Conservation (phyloP, 2,113 vertebrate genomes). For the Grantiella picta region DNA sequence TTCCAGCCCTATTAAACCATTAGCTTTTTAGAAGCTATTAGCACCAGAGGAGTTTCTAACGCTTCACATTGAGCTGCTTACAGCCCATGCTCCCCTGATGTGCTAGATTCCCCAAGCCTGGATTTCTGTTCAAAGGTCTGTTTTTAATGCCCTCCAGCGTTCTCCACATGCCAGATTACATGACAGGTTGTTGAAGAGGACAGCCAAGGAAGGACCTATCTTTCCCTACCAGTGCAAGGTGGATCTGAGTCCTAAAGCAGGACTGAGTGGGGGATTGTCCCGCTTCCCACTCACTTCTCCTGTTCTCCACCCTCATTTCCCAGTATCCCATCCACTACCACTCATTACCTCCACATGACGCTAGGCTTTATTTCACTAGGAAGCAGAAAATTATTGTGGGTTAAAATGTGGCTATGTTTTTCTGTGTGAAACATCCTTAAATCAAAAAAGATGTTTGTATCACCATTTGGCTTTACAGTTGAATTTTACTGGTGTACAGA, state of each 20-base stretch:
- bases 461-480: not conserved
- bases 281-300: not conserved
- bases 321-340: not conserved
- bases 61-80: not conserved
- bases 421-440: not conserved
- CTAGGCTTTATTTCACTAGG: not conserved
- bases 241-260: not conserved
- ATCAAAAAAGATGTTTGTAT: not conserved
- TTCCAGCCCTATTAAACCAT: not conserved
- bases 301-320: not conserved
- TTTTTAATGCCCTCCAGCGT: not conserved
- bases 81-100: not conserved
- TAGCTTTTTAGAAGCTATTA: not conserved
- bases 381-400: not conserved
- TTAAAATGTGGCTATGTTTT: not conserved
- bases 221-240: not conserved
- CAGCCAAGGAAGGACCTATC: not conserved
- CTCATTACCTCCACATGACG: not conserved
- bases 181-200: not conserved
- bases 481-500: not conserved
- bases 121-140: not conserved
- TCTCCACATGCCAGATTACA: not conserved
- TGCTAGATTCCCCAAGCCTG: not conserved
- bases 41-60: not conserved
- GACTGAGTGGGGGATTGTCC: fast-evolving